Evolutionary conservation across 92 coral and sea anemone species (phyloP).

Genomic region (Micromussa lordhowensis): DNA sequence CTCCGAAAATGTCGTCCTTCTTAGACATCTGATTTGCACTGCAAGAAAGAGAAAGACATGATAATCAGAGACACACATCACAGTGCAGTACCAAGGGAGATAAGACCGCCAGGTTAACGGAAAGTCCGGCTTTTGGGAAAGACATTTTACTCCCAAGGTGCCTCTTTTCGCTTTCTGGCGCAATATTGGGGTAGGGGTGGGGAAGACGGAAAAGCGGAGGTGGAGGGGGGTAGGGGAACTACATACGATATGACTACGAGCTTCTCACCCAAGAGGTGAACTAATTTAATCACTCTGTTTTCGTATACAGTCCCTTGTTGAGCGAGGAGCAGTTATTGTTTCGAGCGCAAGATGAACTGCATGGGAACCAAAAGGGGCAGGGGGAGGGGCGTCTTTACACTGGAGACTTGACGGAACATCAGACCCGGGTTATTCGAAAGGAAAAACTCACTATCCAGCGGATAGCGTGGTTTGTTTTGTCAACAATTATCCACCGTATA

Average conservation of each 20-base stretch:
- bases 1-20: constrained; percentile 70
- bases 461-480: too few species aligned
- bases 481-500: too few species aligned
- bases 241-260: not conserved
- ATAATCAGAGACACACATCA: not conserved
- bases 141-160: not conserved
- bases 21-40: constrained; percentile 60
- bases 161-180: not conserved
- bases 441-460: too few species aligned
- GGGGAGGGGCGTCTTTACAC: not conserved
- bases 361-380: not conserved
- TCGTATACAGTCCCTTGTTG: not conserved
- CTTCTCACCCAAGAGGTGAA: not conserved
- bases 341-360: not conserved
- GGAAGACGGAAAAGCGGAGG: not conserved
- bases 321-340: not conserved
- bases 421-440: too few species aligned
- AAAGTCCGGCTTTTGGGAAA: not conserved
- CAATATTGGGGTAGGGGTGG: not conserved
- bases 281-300: too few species aligned
- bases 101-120: not conserved
- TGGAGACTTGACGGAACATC: not conserved
- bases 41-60: not conserved
- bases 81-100: not conserved
- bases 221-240: not conserved